Percentiles rank a stretch among this genome's conserved stretches.
Conservation (phyloP, 2,797 vertebrate species). For the Craterocephalus amniculus region DNA sequence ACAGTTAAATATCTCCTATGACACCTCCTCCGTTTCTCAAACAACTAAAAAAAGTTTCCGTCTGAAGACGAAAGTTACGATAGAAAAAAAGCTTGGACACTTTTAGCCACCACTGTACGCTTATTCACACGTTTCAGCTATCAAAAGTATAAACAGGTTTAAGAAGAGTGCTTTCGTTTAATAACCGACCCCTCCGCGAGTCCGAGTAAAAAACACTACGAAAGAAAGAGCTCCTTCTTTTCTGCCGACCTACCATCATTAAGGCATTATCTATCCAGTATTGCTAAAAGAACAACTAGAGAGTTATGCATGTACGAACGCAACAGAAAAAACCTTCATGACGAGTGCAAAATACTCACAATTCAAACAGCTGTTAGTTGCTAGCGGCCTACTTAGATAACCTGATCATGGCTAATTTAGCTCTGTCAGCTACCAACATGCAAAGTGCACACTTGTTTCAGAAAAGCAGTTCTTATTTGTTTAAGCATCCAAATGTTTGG, state of each 20-base stretch:
- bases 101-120: slow-evolving; percentile 64
- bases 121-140: slow-evolving; percentile 75
- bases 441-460: slow-evolving; percentile 74
- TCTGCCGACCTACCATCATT: slow-evolving; percentile 69
- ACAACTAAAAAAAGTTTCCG: slow-evolving; percentile 65
- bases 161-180: slow-evolving; percentile 57
- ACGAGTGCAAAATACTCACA: slow-evolving; percentile 78
- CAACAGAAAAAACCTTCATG: slow-evolving; percentile 55
- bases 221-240: slow-evolving; percentile 63
- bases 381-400: slow-evolving; percentile 52
- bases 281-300: slow-evolving; percentile 79
- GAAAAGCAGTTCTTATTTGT: slow-evolving; percentile 50
- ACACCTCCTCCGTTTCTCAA: slow-evolving; percentile 56
- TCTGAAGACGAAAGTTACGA: slow-evolving; percentile 69
- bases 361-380: slow-evolving; percentile 63
- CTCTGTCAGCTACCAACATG: slow-evolving; percentile 71
- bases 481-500: slow-evolving; percentile 77
- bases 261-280: slow-evolving; percentile 83
- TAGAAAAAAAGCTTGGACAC: slow-evolving; percentile 70
- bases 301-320: slow-evolving; percentile 48
- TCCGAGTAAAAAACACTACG: slow-evolving; percentile 64
- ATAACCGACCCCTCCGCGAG: slow-evolving; percentile 41
- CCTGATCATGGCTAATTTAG: slow-evolving; percentile 59
- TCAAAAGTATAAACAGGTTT: slow-evolving; percentile 74
- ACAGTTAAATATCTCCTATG: slow-evolving; percentile 46